Base-by-base conservation (phyloP, 1,140 invertebrate species). In the Epicauta chinensis region DNA sequence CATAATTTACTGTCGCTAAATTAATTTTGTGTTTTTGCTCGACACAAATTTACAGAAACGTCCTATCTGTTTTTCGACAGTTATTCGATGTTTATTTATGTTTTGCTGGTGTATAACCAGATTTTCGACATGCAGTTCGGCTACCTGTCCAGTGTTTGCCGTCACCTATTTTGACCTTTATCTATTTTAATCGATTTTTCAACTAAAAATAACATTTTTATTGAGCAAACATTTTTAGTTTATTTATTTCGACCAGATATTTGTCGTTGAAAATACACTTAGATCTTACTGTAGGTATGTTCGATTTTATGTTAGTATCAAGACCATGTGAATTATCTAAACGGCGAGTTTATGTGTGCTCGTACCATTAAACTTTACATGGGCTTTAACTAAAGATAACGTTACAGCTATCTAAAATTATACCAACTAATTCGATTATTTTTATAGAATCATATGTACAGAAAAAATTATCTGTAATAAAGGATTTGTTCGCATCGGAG, bases 11-110 rank as follows among this genome's bases (percentile, higher is more conserved):
- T 49, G 46, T 39, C 37, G 35, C 37, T 49, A 49, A 38, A 48
- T 48, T 48, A 39, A 48, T 48, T 38, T 48, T 34, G 45, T 47
- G 45, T 47, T 47, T 47, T 47, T 38, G 46, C 17, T 49, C 37
- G 38, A 35, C 46, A 39, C 40, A 30, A 49, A 49, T 49, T 49
- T 49, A 49, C 38, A 39, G 46, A 41, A 49, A 49, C 46, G 36
- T 23, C 37, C 35, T 49, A 49, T 49, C 46, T 49, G 39, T 49
- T 49, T 49, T 49, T 49, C 46, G 46, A 49, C 46, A 49, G 46
- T 49, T 49, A 49, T 49, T 49, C 37, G 17, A 49, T 49, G 46
- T 49, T 49, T 49, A 35, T 49, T 49, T 49, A 49, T 30, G 15
- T 49, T 47, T 37, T 5, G 34, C 17, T 34, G 38, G 45, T 47